These are phyloP conservation scores for Magallana angulata DNA, from an alignment of 1,140 invertebrate genomes.

Conservation along the genomic window DNA sequence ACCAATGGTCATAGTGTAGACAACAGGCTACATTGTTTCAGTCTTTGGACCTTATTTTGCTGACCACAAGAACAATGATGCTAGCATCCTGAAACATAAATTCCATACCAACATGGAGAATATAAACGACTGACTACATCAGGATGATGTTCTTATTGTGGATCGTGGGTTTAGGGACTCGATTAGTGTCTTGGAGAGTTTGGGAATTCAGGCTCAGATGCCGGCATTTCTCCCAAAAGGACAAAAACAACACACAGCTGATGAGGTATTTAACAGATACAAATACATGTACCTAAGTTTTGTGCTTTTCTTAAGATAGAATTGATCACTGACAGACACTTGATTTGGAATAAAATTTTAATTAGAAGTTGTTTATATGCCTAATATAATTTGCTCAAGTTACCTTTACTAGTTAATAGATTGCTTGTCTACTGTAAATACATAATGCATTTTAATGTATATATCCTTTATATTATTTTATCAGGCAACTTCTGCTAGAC, in stretches of 20 bases:
- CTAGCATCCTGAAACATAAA: not conserved
- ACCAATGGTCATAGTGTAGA: not conserved
- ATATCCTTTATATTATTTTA: not conserved
- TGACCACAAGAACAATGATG: not conserved
- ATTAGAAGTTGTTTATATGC: too few relatives aligned
- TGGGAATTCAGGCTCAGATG: not conserved
- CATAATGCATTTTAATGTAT: too few relatives aligned
- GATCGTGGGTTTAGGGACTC: not conserved
- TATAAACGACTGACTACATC: not conserved
- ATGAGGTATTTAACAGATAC: too few relatives aligned
- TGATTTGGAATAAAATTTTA: too few relatives aligned
- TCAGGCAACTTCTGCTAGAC: constrained; percentile 26
- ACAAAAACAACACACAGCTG: not conserved
- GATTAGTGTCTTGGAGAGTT: not conserved
- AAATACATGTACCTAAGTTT: too few relatives aligned
- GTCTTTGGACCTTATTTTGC: not conserved
- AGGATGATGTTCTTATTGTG: not conserved
- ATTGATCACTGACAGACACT: too few relatives aligned
- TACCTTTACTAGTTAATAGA: not conserved
- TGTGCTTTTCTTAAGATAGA: too few relatives aligned
- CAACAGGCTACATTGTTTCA: not conserved
- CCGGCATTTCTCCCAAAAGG: not conserved
- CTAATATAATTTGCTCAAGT: too few relatives aligned
- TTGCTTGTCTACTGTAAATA: too few relatives aligned
- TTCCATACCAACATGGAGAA: not conserved